Evolutionary conservation across 2,888 invertebrate species (phyloP), one percentile per base, ranked within the genome.

Genomic region (Andrena haemorrhoa): DNA sequence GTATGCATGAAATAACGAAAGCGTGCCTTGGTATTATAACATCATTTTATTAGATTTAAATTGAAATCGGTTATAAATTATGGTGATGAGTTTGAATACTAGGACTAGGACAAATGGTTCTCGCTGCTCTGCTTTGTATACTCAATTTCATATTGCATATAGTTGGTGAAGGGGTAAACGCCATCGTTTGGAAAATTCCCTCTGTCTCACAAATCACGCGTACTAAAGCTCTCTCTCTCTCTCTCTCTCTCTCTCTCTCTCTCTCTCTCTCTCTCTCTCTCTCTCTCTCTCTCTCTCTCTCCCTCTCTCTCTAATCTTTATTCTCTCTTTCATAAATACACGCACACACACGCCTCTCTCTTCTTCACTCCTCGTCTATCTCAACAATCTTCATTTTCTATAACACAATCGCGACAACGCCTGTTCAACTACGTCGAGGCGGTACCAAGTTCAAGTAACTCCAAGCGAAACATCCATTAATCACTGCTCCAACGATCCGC

Each of bases 81-180:
- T 90, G 86, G 84, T 89, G 90, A 89, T 88, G 89, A 89, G 86
- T 90, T 89, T 84, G 86, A 89, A 87, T 90, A 90, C 89, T 89
- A 89, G 89, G 89, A 90, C 90, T 89, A 89, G 90, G 90, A 90
- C 89, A 89, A 86, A 90, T 90, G 86, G 85, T 89, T 90, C 86
- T 88, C 87, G 86, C 82, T 88, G 87, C 87, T 89, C 82, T 88
- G 86, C 79, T 89, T 81, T 85, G 78, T 84, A 83, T 88, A 86
- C 78, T 88, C 83, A 85, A 85, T 86, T 88, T 88, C 74, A 84
- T 89, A 85, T 89, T 87, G 85, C 85, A 79, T 86, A 82, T 76
- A 82, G 76, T 84, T 84, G 79, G 76, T 84, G 75, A 82, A 86
- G 79, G 41, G 79, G 88, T 87, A 78, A 87, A 79, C 87, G 80